Evolutionary conservation across 2,113 vertebrate genomes (phyloP).

Genomic region (Machaerirhynchus nigripectus): DNA sequence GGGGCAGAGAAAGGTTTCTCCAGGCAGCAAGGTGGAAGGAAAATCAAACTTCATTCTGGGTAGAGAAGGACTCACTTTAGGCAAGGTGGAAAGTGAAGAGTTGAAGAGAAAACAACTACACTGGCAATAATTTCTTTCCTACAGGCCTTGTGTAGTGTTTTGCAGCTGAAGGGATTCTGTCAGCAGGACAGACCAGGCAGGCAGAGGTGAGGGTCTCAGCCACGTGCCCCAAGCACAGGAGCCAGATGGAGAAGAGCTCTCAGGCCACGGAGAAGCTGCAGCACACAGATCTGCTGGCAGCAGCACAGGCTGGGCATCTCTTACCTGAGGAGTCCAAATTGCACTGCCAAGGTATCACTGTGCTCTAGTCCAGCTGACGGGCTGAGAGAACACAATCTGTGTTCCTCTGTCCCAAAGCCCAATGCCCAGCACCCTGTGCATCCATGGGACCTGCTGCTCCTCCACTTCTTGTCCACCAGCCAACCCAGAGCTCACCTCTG

Average conservation of each 20-base stretch:
- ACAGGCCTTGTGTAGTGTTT: background rate
- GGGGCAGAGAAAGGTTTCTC: background rate
- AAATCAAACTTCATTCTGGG: background rate
- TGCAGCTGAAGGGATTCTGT: background rate
- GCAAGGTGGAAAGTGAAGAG: background rate
- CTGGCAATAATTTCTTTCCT: background rate
- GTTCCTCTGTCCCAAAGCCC: background rate
- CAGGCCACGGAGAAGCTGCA: background rate
- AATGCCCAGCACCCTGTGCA: accelerated
- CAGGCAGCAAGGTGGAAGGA: background rate
- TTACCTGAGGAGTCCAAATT: too few relatives aligned
- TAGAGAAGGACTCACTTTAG: background rate
- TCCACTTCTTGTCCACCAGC: accelerated
- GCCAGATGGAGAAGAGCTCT: background rate
- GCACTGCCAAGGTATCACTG: background rate
- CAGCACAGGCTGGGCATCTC: background rate
- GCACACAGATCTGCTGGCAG: background rate
- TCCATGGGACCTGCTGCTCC: background rate
- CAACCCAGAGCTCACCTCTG: background rate
- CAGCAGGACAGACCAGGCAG: background rate
- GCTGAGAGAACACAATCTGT: background rate
- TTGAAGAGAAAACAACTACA: background rate
- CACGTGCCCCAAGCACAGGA: background rate
- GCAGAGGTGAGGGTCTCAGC: background rate
- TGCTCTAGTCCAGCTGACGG: accelerated